Evolutionary conservation across 1,140 invertebrate genomes (phyloP).

Genomic region (Metopolophium dirhodum): DNA sequence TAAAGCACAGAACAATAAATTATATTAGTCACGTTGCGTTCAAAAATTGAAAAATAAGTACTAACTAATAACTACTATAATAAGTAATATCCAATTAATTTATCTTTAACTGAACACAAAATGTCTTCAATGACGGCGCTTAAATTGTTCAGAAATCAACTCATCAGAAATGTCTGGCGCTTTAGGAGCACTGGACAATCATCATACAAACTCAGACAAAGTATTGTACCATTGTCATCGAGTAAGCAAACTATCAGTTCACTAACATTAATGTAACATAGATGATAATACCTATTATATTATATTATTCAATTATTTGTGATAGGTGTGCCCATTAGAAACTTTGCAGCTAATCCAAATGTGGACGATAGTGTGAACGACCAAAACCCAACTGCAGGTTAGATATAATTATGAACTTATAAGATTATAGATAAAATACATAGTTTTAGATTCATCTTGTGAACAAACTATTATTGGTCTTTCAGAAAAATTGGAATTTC

Average conservation of each 20-base stretch:
- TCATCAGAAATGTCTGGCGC: conserved; percentile 26
- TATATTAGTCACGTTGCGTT: not conserved
- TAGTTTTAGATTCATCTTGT: no score
- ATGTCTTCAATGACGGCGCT: conserved; percentile 2
- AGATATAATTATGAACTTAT: not conserved
- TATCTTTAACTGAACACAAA: not conserved
- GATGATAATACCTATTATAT: not conserved
- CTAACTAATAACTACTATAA: not conserved
- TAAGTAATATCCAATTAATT: not conserved
- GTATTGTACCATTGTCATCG: not conserved
- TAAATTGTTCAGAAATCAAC: conserved; percentile 20
- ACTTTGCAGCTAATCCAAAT: conserved; percentile 18
- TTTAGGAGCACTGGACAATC: not conserved
- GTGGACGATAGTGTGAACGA: not conserved
- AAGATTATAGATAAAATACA: not conserved
- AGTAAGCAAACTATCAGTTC: not conserved
- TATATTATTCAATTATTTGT: not conserved
- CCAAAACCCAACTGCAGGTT: not conserved
- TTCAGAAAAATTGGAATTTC: conserved; percentile 73
- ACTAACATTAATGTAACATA: not conserved
- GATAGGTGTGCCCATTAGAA: conserved; percentile 23
- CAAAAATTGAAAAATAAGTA: not conserved
- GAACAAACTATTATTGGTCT: not conserved
- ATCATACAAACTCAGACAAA: not conserved
- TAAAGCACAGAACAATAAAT: no score